These are phyloP conservation scores for Alouatta palliata DNA, from an alignment of 2,113 vertebrate genomes.

Conservation along the genomic window DNA sequence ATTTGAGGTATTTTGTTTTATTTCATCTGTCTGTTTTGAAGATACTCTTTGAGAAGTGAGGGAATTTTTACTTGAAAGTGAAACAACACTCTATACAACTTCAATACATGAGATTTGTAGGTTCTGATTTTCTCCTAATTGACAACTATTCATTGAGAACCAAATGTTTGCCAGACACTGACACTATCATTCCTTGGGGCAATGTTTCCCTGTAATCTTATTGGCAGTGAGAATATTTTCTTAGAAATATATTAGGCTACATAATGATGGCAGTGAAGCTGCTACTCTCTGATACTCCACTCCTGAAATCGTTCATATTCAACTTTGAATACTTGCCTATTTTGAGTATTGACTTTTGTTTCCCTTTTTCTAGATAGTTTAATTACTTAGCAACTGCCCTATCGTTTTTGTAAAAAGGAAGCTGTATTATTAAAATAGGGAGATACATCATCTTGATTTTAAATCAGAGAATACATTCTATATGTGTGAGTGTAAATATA, in stretches of 20 bases:
- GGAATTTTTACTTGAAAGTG: slow-evolving; percentile 37
- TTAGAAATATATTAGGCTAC: background rate
- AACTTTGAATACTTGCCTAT: background rate
- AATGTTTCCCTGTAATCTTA: slow-evolving; percentile 7
- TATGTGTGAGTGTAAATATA: background rate
- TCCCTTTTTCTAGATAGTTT: background rate
- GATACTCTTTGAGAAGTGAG: slow-evolving; percentile 11
- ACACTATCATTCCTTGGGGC: background rate
- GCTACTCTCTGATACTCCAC: background rate
- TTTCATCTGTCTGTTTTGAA: slow-evolving; percentile 36
- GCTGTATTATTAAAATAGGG: background rate
- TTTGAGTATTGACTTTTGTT: slow-evolving; percentile 26
- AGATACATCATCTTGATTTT: background rate
- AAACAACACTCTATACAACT: background rate
- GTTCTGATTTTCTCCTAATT: background rate
- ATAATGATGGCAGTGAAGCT: background rate
- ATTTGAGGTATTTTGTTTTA: background rate
- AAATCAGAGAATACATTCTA: background rate
- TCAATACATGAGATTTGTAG: slow-evolving; percentile 31
- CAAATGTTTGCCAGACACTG: background rate
- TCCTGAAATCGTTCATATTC: background rate
- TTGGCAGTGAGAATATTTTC: background rate
- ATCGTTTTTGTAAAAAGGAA: background rate
- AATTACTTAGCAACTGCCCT: background rate
- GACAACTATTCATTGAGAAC: background rate